Conservation (phyloP, 2,113 vertebrate genomes). For the Rhea pennata region DNA sequence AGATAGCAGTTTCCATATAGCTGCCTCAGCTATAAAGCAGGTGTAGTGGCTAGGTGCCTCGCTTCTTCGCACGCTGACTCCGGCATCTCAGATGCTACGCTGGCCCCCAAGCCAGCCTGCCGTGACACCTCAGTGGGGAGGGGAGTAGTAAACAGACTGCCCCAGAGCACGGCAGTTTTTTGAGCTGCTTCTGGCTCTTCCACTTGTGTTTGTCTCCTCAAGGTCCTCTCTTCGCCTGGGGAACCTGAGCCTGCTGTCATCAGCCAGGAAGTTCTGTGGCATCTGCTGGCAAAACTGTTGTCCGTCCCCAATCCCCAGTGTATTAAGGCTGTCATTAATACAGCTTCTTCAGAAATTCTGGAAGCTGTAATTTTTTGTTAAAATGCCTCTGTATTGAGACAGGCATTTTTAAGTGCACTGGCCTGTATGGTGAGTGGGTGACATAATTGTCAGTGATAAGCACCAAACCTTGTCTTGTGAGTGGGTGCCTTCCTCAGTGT, state of each 20-base stretch:
- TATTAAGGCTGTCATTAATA: neutral
- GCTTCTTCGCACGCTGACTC: neutral
- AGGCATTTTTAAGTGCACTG: neutral
- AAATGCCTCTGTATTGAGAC: neutral
- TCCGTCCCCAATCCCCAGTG: accelerated
- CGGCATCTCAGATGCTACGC: neutral
- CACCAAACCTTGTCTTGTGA: neutral
- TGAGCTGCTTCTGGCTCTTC: neutral
- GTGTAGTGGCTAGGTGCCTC: neutral
- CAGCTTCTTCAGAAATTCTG: neutral
- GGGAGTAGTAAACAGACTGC: neutral
- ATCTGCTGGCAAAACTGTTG: neutral
- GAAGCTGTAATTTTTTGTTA: neutral
- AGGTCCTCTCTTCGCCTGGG: neutral
- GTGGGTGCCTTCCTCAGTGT: neutral
- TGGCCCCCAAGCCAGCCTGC: neutral
- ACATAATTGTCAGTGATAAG: neutral
- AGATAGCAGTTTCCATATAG: neutral
- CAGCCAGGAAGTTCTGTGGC: neutral
- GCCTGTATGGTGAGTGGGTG: accelerated
- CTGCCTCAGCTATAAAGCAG: neutral
- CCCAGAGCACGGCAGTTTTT: neutral
- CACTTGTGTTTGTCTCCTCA: neutral
- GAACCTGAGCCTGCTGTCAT: neutral
- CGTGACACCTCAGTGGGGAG: neutral